Conservation (phyloP, 2,113 vertebrate species). For the Strix aluco region DNA sequence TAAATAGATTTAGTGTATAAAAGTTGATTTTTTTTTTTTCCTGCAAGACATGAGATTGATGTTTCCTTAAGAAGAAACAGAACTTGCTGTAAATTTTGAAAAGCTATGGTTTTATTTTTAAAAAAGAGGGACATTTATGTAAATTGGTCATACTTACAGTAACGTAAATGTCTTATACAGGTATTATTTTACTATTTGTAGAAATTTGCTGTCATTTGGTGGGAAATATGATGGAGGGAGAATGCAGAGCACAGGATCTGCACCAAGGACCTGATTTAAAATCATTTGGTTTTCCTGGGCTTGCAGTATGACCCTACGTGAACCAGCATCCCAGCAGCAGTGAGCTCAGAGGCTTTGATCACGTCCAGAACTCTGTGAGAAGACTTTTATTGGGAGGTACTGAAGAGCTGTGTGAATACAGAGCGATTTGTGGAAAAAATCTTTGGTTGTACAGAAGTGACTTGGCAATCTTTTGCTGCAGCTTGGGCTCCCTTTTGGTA, state of each 20-base stretch:
- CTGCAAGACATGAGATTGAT: background rate
- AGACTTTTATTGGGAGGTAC: background rate
- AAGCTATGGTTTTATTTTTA: rapidly evolving
- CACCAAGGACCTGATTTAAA: background rate
- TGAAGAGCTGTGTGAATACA: background rate
- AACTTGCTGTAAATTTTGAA: background rate
- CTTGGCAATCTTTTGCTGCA: background rate
- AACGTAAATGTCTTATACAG: background rate
- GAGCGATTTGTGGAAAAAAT: background rate
- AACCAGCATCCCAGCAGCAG: background rate
- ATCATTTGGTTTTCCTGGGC: background rate
- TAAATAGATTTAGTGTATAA: background rate
- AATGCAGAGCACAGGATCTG: background rate
- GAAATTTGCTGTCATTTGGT: background rate
- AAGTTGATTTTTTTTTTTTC: background rate
- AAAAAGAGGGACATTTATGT: background rate
- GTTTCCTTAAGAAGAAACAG: background rate
- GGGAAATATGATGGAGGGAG: background rate
- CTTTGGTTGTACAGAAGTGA: background rate
- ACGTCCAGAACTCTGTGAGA: background rate
- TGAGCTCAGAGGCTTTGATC: constrained; percentile 5
- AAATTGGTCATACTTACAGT: background rate
- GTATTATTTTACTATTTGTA: background rate
- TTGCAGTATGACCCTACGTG: background rate
- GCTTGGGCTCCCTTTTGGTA: background rate